Conservation (phyloP, 2,113 vertebrate genomes). For the Poeciliopsis occidentalis region DNA sequence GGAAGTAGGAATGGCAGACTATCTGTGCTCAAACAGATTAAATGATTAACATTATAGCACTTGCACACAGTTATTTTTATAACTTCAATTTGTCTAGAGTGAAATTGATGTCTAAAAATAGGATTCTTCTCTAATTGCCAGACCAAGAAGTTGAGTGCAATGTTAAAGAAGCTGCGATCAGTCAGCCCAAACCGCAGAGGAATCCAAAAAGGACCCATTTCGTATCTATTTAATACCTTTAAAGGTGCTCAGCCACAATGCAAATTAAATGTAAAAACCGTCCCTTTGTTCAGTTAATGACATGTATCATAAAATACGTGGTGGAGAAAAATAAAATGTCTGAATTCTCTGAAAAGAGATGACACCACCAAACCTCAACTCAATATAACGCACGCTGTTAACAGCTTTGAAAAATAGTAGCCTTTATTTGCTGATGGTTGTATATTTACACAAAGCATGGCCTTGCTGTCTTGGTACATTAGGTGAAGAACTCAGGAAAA, state of each 20-base stretch:
- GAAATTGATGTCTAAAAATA: not conserved
- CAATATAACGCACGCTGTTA: not conserved
- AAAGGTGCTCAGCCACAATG: not conserved
- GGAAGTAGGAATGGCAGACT: no score
- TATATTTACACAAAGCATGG: slow-evolving; percentile 72
- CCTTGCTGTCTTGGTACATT: slow-evolving; percentile 58
- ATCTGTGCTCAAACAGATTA: no score
- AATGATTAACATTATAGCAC: not conserved
- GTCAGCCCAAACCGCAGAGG: not conserved
- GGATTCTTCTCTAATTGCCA: not conserved
- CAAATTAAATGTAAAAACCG: not conserved
- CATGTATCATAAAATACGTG: not conserved
- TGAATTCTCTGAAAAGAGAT: not conserved
- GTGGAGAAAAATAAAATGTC: not conserved
- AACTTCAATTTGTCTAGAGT: not conserved
- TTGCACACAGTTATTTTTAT: not conserved
- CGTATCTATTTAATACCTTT: not conserved
- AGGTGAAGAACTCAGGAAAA: slow-evolving; percentile 47
- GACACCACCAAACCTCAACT: not conserved
- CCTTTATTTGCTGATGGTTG: slow-evolving; percentile 79
- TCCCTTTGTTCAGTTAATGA: not conserved
- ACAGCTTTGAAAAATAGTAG: slow-evolving; percentile 77
- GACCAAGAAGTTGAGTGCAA: not conserved
- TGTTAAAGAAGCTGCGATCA: not conserved
- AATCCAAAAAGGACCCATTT: not conserved